A percentile compares a stretch with the other conserved stretches of the same genome.
Evolutionary conservation across 2,888 invertebrate species (phyloP).

Genomic region (Baccha elongata): DNA sequence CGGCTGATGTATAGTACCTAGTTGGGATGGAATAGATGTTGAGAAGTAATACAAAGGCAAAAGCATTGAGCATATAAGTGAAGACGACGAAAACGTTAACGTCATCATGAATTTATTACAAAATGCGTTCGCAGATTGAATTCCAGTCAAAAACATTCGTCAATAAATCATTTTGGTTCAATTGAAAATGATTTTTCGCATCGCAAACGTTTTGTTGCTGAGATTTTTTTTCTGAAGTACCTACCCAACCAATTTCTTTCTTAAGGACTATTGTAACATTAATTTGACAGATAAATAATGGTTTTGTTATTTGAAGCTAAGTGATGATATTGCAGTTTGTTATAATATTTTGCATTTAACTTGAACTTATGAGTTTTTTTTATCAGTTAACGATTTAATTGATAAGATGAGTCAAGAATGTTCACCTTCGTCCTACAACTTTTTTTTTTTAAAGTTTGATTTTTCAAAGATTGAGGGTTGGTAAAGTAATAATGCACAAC

Average conservation of each 20-base stretch:
- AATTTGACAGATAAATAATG: conserved; percentile 22
- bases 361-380: background rate
- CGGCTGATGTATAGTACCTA: too few relatives aligned
- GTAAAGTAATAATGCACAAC: too few relatives aligned
- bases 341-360: background rate
- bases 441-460: too few relatives aligned
- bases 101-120: conserved; percentile 72
- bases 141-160: conserved; percentile 69
- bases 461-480: too few relatives aligned
- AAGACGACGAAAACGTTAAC: conserved; percentile 63
- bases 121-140: conserved; percentile 72
- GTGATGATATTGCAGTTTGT: background rate
- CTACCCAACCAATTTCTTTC: background rate
- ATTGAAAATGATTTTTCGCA: conserved; percentile 57
- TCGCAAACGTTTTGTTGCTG: conserved; percentile 46
- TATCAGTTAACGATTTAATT: too few relatives aligned
- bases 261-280: conserved; percentile 13
- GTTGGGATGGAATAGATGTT: too few relatives aligned
- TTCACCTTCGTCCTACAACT: too few relatives aligned
- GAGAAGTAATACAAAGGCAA: background rate
- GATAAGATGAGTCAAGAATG: too few relatives aligned
- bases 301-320: background rate
- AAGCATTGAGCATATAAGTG: conserved; percentile 5
- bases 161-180: conserved; percentile 71
- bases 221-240: background rate